phyloP scores from a whole-genome alignment of 2,888 invertebrate species.

The Physocephala rufipes region DNA sequence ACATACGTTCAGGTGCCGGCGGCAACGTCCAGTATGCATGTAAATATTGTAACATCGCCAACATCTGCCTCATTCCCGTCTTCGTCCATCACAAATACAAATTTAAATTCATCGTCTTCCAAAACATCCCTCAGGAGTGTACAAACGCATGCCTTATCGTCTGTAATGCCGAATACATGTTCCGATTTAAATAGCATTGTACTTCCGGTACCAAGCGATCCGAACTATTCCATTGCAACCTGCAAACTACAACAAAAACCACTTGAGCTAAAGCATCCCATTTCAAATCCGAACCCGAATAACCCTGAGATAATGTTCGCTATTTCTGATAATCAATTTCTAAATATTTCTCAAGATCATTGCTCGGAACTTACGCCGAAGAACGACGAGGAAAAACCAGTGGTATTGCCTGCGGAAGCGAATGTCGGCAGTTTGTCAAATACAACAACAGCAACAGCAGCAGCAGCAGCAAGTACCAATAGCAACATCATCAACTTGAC shows the following conservation, averaged over 20 bases:
- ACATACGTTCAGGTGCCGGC: slow-evolving; percentile 43
- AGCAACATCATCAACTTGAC: slow-evolving; percentile 35
- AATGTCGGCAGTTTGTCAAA: slow-evolving; percentile 2
- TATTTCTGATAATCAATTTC: slow-evolving; percentile 63
- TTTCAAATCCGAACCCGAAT: slow-evolving; percentile 11
- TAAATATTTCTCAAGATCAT: slow-evolving; percentile 62
- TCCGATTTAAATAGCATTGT: background rate
- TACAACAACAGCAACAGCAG: slow-evolving; percentile 40
- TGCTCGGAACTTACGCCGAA: slow-evolving; percentile 63
- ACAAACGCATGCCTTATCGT: background rate
- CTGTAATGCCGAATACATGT: background rate
- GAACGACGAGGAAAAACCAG: slow-evolving; percentile 64
- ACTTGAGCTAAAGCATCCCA: slow-evolving; percentile 33
- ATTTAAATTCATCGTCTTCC: slow-evolving; percentile 23
- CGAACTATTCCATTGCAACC: slow-evolving; percentile 13
- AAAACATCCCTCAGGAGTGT: slow-evolving; percentile 14
- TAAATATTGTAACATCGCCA: slow-evolving; percentile 38
- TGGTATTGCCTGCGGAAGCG: slow-evolving; percentile 50
- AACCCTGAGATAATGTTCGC: slow-evolving; percentile 49
- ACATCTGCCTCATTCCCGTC: slow-evolving; percentile 27
- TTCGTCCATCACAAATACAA: slow-evolving; percentile 23
- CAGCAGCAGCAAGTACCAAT: slow-evolving; percentile 10
- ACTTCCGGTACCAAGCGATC: slow-evolving; percentile 2
- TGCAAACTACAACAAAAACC: background rate
- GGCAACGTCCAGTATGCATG: slow-evolving; percentile 36